Evolutionary conservation across 2,113 vertebrate genomes (phyloP).

Genomic region (Serinus canaria): DNA sequence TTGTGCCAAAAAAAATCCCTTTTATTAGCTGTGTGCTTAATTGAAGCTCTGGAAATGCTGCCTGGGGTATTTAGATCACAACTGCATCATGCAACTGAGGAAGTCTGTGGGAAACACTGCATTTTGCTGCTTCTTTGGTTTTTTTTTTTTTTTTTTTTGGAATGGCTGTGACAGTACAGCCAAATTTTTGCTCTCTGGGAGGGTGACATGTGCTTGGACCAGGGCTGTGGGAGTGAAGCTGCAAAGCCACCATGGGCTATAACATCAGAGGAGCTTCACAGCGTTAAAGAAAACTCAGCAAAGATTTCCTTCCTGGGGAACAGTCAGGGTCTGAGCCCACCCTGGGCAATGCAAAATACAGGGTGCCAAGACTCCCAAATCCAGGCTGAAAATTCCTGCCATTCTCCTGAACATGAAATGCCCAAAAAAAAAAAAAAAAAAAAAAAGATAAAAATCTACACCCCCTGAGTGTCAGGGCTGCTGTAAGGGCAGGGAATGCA

Average conservation of each 20-base stretch:
- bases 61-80: background rate
- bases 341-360: background rate
- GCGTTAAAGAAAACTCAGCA: background rate
- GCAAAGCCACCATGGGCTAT: background rate
- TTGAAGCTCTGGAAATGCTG: background rate
- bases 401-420: background rate
- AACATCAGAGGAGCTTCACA: background rate
- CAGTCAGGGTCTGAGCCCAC: background rate
- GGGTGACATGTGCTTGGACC: background rate
- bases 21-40: background rate
- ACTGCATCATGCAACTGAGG: background rate
- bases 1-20: background rate
- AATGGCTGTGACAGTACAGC: background rate
- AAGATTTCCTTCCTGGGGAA: background rate
- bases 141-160: background rate
- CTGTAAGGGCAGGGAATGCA: background rate
- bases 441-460: no score
- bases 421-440: no score
- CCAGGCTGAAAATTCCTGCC: background rate
- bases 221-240: background rate
- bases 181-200: background rate
- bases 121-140: background rate
- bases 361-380: background rate
- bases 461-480: accelerated
- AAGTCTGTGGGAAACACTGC: background rate